These are phyloP conservation scores for Eurystomus glaucurus DNA, from an alignment of 2,797 vertebrate species.

Conservation along the genomic window DNA sequence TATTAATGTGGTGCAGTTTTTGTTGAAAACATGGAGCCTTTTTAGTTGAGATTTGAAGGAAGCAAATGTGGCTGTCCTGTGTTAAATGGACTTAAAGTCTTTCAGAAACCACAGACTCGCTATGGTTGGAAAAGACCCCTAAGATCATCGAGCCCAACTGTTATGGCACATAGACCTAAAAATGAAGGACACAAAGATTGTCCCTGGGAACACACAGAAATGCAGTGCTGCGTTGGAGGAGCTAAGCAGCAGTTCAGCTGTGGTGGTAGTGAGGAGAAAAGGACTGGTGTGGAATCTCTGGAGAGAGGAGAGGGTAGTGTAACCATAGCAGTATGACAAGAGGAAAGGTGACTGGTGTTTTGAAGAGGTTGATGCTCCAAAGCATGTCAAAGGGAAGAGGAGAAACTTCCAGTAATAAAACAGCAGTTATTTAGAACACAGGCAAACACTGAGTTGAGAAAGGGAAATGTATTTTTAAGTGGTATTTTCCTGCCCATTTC, in stretches of 20 bases:
- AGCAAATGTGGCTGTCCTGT: neutral
- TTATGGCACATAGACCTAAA: neutral
- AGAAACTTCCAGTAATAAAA: neutral
- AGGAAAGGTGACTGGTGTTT: neutral
- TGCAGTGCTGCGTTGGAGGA: neutral
- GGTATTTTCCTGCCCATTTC: neutral
- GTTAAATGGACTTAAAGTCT: neutral
- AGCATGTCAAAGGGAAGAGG: neutral
- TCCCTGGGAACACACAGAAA: neutral
- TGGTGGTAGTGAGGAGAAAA: neutral
- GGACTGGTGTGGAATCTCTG: neutral
- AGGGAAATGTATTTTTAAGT: neutral
- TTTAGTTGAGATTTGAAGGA: neutral
- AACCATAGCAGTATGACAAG: neutral
- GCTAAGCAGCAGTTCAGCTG: neutral
- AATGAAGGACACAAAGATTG: neutral
- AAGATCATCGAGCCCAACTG: too few relatives aligned
- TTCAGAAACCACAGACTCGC: neutral
- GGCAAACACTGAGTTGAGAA: neutral
- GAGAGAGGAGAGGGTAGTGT: neutral
- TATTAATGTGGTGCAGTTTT: neutral
- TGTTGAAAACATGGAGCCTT: neutral
- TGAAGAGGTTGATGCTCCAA: neutral
- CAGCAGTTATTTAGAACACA: neutral
- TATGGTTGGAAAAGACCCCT: too few relatives aligned